A percentile compares a stretch with the other conserved stretches of the same genome.
Conservation (phyloP, 1,140 invertebrate genomes). For the Sogatella furcifera region DNA sequence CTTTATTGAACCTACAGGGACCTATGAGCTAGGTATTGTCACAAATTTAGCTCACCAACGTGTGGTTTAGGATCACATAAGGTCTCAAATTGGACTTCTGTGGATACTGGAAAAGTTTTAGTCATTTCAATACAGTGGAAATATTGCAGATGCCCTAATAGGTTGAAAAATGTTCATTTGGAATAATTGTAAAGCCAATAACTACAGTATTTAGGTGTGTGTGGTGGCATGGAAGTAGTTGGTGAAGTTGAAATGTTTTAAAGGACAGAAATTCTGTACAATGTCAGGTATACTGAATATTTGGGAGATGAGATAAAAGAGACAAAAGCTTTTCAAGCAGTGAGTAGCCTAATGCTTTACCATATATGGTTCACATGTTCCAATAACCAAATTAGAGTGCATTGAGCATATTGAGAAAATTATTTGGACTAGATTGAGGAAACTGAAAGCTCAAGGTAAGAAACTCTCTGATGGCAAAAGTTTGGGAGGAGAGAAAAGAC, state of each 20-base stretch:
- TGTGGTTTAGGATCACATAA: too few species aligned
- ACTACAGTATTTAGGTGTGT: slow-evolving; percentile 8
- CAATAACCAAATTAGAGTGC: slow-evolving; percentile 6
- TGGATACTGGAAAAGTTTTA: slow-evolving; percentile 4
- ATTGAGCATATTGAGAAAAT: slow-evolving; percentile 4
- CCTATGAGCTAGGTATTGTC: too few species aligned
- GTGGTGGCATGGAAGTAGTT: slow-evolving; percentile 18
- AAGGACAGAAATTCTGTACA: slow-evolving; percentile 6
- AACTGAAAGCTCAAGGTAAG: neutral
- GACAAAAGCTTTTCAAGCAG: slow-evolving; percentile 15
- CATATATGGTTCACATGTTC: neutral
- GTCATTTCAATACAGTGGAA: neutral
- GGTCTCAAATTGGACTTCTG: too few species aligned
- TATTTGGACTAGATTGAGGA: neutral
- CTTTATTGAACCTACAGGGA: too few species aligned
- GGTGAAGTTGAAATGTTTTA: slow-evolving; percentile 17
- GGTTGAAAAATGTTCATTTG: neutral
- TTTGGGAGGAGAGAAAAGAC: neutral
- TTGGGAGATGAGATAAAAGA: slow-evolving; percentile 17
- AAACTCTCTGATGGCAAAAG: neutral
- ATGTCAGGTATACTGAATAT: slow-evolving; percentile 19
- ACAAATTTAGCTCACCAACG: too few species aligned
- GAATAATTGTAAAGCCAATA: slow-evolving; percentile 12
- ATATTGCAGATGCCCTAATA: slow-evolving; percentile 3
- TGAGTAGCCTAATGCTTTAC: neutral